Evolutionary conservation across 2,888 invertebrate genomes (phyloP).

Genomic region (Eristalinus aeneus): DNA sequence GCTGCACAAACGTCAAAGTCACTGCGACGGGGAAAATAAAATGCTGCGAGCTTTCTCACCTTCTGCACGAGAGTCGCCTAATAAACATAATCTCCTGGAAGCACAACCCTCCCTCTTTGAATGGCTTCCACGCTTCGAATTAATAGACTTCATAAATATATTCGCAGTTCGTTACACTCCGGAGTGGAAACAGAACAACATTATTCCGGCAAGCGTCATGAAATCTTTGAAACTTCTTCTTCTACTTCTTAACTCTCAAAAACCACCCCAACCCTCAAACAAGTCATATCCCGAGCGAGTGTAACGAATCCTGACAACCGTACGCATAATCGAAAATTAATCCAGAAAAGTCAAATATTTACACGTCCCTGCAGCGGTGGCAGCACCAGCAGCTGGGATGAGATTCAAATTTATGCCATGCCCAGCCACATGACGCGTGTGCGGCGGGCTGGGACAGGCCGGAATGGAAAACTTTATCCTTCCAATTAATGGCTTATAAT

Average conservation of each 20-base stretch:
- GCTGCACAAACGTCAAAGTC: neutral
- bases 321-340: conserved; percentile 24
- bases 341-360: conserved; percentile 23
- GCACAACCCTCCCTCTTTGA: too few species aligned
- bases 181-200: too few species aligned
- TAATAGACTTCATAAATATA: neutral
- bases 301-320: neutral
- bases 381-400: neutral
- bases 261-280: neutral
- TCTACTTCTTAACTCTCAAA: neutral
- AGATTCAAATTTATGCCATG: neutral
- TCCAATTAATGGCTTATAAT: conserved; percentile 12
- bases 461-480: conserved; percentile 23
- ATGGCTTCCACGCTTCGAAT: neutral
- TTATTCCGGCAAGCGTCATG: too few species aligned
- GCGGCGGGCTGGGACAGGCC: neutral
- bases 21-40: neutral
- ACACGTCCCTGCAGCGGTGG: neutral
- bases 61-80: too few species aligned
- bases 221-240: neutral
- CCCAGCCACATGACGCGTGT: neutral
- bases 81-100: too few species aligned
- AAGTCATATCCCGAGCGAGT: neutral
- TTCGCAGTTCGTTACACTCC: neutral
- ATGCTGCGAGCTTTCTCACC: neutral